Percentiles rank a stretch among this genome's conserved stretches.
Conservation (phyloP, 2,888 invertebrate genomes). For the Melieria picta region DNA sequence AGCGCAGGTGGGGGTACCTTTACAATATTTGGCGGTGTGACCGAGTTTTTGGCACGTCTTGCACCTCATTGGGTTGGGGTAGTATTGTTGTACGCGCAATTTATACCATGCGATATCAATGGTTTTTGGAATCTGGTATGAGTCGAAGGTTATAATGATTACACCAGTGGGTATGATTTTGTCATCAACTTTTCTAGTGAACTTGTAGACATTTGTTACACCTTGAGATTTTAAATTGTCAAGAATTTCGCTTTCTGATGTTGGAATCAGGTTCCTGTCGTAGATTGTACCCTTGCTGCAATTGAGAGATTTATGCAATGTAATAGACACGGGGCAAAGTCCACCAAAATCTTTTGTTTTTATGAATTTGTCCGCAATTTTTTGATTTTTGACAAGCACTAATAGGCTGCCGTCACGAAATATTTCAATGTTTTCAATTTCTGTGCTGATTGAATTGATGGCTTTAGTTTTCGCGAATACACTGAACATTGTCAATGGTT, state of each 20-base stretch:
- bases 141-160: conserved; percentile 7
- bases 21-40: conserved; percentile 20
- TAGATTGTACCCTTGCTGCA: neutral
- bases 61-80: conserved; percentile 23
- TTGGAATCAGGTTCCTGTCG: neutral
- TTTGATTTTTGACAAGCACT: conserved; percentile 2
- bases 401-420: neutral
- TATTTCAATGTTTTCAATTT: neutral
- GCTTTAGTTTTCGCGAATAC: neutral
- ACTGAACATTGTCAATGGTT: neutral
- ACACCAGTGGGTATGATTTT: conserved; percentile 2
- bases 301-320: neutral
- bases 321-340: neutral
- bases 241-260: neutral
- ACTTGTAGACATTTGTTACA: neutral
- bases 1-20: neutral
- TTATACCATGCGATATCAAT: conserved; percentile 19
- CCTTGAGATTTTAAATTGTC: neutral
- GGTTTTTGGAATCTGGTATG: conserved; percentile 6
- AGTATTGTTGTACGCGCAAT: conserved; percentile 10
- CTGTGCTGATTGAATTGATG: neutral
- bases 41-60: conserved; percentile 20
- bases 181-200: neutral
- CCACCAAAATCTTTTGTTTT: neutral
- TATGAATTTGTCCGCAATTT: conserved; percentile 3